Conservation (phyloP, 2,113 vertebrate genomes). For the Mungos mungo region DNA sequence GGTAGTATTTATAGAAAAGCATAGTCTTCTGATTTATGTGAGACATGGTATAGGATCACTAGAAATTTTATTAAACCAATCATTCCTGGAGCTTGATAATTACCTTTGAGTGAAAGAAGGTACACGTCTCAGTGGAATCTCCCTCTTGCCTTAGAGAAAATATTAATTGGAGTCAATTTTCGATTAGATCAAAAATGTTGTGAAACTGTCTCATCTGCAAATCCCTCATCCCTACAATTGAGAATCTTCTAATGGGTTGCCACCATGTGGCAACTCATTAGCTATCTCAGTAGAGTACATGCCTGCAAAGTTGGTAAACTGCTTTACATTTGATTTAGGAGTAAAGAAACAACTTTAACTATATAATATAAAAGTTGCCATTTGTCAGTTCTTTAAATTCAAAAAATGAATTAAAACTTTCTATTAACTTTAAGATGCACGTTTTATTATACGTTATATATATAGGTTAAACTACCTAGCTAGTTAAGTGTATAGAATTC, state of each 20-base stretch:
- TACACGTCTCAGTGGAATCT: conserved; percentile 39
- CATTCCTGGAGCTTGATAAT: conserved; percentile 70
- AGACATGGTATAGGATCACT: conserved; percentile 41
- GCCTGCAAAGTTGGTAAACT: neutral
- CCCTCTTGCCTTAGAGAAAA: conserved; percentile 62
- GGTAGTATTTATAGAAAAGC: neutral
- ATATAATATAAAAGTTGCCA: neutral
- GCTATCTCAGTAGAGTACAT: neutral
- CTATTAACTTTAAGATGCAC: neutral
- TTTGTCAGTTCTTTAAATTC: neutral
- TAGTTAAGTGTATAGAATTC: neutral
- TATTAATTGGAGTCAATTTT: conserved; percentile 74
- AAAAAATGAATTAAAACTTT: neutral
- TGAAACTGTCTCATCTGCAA: conserved; percentile 41
- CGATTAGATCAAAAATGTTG: conserved; percentile 51
- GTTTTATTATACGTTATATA: neutral
- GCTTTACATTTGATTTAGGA: neutral
- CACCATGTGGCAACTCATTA: neutral
- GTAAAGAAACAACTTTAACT: conserved; percentile 1
- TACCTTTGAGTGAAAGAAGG: conserved; percentile 66
- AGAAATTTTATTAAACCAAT: conserved; percentile 68
- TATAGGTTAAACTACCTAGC: neutral
- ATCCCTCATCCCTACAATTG: neutral
- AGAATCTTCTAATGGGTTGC: neutral
- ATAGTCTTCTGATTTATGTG: conserved; percentile 24